Evolutionary conservation across 2,888 invertebrate species (phyloP).

Genomic region (Homarus gammarus): DNA sequence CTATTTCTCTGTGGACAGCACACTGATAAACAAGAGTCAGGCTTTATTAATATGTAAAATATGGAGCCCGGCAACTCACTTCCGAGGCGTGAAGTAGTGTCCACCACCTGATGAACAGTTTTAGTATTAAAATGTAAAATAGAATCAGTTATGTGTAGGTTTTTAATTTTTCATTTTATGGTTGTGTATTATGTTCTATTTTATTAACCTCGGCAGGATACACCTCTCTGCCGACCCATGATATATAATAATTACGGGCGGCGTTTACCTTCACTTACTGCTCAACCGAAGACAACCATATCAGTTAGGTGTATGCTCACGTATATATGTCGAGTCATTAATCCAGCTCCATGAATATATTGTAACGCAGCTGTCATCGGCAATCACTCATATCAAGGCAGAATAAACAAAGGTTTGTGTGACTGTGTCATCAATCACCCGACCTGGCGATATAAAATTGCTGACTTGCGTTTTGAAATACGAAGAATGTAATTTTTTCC

Average conservation of each 20-base stretch:
- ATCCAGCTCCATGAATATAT: neutral
- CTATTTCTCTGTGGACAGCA: constrained; percentile 1
- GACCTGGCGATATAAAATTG: neutral
- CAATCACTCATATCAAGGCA: constrained; percentile 10
- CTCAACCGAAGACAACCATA: too few species aligned
- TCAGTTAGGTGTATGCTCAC: too few species aligned
- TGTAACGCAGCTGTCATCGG: neutral
- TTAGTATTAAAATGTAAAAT: too few species aligned
- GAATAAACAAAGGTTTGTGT: neutral
- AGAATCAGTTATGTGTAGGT: too few species aligned
- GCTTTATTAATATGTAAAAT: neutral
- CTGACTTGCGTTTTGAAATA: neutral
- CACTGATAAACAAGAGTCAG: constrained; percentile 3
- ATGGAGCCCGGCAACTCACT: neutral
- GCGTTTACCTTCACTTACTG: too few species aligned
- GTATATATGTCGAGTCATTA: neutral
- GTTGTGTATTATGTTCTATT: too few species aligned
- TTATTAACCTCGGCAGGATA: too few species aligned
- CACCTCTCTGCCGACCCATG: too few species aligned
- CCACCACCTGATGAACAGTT: too few species aligned
- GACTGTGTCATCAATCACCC: neutral
- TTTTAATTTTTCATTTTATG: too few species aligned
- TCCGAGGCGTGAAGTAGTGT: too few species aligned
- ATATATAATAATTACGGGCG: too few species aligned
- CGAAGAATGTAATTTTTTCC: neutral